Base-by-base conservation (phyloP, 2,113 vertebrate genomes). In the Stictonetta naevosa region DNA sequence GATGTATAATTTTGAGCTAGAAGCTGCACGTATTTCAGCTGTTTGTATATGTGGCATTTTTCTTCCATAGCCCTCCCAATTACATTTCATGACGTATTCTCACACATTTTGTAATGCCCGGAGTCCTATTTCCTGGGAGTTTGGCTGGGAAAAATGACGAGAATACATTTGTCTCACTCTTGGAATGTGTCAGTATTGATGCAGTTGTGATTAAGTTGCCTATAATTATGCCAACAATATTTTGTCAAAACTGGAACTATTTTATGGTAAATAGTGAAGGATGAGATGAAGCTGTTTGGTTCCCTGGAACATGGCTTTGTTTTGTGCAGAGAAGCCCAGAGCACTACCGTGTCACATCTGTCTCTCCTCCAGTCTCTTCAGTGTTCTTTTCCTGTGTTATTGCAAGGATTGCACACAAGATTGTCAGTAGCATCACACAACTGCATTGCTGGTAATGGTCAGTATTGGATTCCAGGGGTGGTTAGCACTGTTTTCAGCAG, bases 401-500 rank as follows among this genome's bases (percentile, higher is more conserved):
- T 96, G 60, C n/a, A 90, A 40, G 58, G 75, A 91, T 88, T 96
- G 58, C 83, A 83, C 76, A 77, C 20, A 95, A 92, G 97, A 97
- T 97, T 94, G 91, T 94, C 86, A 95, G 48, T 96, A 88, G 82
- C 42, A 18, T 76, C 90, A 94, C 79, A 96, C 96, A 80, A 78
- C 81, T 96, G 33, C 78, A 74, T 52, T 79, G 40, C 63, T 96
- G 75, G 42, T 93, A 81, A 85, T 97, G 88, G 94, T 97, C 97
- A 96, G 50, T 96, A 97, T 92, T 98, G 95, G 97, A 96, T 97
- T 97, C 95, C 93, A 83, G 73, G 64, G 38, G 75, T 92, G 7
- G 26, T n/a, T 83, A 96, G 88, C 5, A 8, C 60, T 95, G 80
- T 97, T 98, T 98, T 98, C 97, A 97, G 88, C 96, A 96, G 5